Base-by-base conservation (phyloP, 2,113 vertebrate species). In the Phyllostomus discolor region DNA sequence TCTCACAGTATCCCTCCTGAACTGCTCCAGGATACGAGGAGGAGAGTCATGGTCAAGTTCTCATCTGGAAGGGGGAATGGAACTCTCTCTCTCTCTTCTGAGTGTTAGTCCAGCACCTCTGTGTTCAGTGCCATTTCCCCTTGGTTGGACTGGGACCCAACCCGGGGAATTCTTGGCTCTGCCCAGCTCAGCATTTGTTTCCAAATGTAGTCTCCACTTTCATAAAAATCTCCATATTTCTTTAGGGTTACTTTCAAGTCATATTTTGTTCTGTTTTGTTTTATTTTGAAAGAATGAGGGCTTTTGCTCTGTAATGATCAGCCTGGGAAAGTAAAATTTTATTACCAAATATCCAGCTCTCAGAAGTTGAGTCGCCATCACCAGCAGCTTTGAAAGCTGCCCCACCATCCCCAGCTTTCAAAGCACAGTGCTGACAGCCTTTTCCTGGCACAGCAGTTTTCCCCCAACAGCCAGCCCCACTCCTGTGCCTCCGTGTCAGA, bases 271-370 rank as follows among this genome's bases (percentile, higher is more conserved):
- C 31, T 59, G 54, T 64, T 64, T 62, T 70, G 35, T 5, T 67
- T 94, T 67, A 31, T 79, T 92, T 89, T 38, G 66, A 94, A 95
- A 87, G 50, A 81, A 82, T 10, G 16, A 85, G 17, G 12, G 9
- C 15, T 70, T 88, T 90, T 90, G 80, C 20, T 84, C 26, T 35
- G 11, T 43, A 70, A 78, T 7, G 38, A 64, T 79, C 38, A 41
- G n/a, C 41, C 46, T 20, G 59, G 50, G 64, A 67, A 78, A 19
- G 83, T 41, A 50, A 92, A 85, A 78, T 86, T 88, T 88, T 78
- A 72, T 43, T 85, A 78, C 46, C 69, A 80, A 92, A 92, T 52
- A 92, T n/a, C 57, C 38, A 96, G 35, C 46, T 85, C 91, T 66
- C 91, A 16, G 69, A 86, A 78, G 66, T 15, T 72, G 79, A 91